A percentile compares a stretch with the other conserved stretches of the same genome.
phyloP scores from a whole-genome alignment of 2,888 invertebrate genomes.

The Caenorhabditis macrosperma region DNA sequence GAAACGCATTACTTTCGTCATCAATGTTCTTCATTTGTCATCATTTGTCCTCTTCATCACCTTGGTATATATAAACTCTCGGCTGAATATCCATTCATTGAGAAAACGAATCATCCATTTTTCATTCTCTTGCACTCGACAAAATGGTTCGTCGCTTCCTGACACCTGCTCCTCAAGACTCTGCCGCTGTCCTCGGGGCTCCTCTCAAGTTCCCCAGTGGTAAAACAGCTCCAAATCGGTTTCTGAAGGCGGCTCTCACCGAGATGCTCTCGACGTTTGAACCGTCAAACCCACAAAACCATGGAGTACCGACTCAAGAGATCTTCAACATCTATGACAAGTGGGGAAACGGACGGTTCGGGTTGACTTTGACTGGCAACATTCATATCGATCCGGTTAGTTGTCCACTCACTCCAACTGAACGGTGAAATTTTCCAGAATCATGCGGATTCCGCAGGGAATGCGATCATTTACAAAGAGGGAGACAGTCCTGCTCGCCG shows the following conservation, averaged over 20 bases:
- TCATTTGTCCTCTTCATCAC: too few species aligned
- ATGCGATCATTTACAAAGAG: slow-evolving; percentile 56
- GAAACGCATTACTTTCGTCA: too few species aligned
- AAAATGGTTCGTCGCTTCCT: slow-evolving; percentile 38
- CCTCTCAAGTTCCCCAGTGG: slow-evolving; percentile 48
- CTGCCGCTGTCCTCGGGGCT: slow-evolving; percentile 47
- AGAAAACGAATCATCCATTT: too few species aligned
- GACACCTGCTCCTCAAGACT: background rate
- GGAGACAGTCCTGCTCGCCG: slow-evolving; percentile 40
- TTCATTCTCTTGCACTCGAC: too few species aligned
- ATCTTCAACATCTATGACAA: slow-evolving; percentile 70
- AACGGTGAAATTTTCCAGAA: too few species aligned
- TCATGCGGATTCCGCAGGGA: slow-evolving; percentile 62
- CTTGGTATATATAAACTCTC: too few species aligned
- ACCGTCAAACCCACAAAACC: slow-evolving; percentile 40
- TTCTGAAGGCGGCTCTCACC: slow-evolving; percentile 67
- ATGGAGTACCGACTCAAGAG: slow-evolving; percentile 65
- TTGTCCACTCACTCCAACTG: too few species aligned
- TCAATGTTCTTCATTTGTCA: background rate
- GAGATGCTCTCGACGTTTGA: slow-evolving; percentile 55
- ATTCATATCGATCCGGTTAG: slow-evolving; percentile 55
- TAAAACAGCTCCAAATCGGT: slow-evolving; percentile 56
- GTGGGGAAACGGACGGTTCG: slow-evolving; percentile 71
- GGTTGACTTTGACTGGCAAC: slow-evolving; percentile 70
- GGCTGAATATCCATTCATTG: too few species aligned